Base-by-base conservation (phyloP, 2,797 vertebrate genomes). In the Limosa lapponica region DNA sequence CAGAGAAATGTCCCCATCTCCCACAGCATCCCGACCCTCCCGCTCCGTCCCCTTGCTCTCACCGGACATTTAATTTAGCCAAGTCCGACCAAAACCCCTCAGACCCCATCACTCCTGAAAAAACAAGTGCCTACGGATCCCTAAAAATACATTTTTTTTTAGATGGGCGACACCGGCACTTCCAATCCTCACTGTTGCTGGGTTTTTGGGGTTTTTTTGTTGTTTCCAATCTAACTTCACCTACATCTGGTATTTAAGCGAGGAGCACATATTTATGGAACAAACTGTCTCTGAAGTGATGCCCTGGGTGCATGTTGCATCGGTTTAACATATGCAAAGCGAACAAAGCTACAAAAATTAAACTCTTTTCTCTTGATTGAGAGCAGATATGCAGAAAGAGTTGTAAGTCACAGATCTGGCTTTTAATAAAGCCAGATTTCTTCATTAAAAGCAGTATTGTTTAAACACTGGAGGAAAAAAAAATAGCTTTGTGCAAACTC, bases 401-500 rank as follows among this genome's bases (percentile, higher is more conserved):
- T 90, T 97, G 64, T 91, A 97, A 97, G 96, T 95, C 95, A 88
- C 96, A 97, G 96, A 97, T 95, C 96, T 97, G 96, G 95, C 94
- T 97, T 97, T 97, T 96, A 94, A 97, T 95, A 97, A 96, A 97
- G 97, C 96, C 97, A 97, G 96, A 97, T 97, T 98, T 97, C 97
- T 98, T 97, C 97, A 98, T 97, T 97, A 97, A 97, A 97, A 97
- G 96, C 96, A 97, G 96, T 95, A 94, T 92, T 97, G 97, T 97
- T 97, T 97, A 95, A 98, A 98, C 90, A 95, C 57, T 75, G 91
- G 71, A 87, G 91, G 80, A 91, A 96, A 94, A 84, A 90, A 84
- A 95, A 96, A 94, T 51, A 90, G 67, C 87, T 70, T 92, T 93
- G 83, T 81, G 93, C 94, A 87, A 94, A 95, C 43, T 72, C 59